These are phyloP conservation scores for Aricia artaxerxes DNA, from an alignment of 2,888 invertebrate species.

Conservation along the genomic window DNA sequence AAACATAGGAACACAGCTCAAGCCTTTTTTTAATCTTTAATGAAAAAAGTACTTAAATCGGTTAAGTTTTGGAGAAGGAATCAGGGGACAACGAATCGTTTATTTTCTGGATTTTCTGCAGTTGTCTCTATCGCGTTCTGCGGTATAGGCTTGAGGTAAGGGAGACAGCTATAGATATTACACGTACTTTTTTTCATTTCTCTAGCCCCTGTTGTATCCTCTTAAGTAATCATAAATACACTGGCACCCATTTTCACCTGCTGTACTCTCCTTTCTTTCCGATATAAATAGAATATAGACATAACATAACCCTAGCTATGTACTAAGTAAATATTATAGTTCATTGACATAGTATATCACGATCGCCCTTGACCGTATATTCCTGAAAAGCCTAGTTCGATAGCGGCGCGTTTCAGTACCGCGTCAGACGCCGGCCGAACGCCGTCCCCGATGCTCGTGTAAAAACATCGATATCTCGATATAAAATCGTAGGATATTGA, in stretches of 20 bases:
- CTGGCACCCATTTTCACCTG: not conserved
- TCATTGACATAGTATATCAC: conserved; percentile 31
- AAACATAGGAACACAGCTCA: no score
- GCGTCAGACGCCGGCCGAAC: conserved; percentile 32
- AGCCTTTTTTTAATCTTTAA: no score
- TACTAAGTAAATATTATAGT: conserved; percentile 25
- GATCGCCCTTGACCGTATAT: conserved; percentile 33
- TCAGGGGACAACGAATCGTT: no score
- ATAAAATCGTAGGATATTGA: not conserved
- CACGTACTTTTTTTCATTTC: no score
- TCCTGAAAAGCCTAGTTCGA: conserved; percentile 34
- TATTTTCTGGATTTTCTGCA: no score
- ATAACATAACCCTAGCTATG: not conserved
- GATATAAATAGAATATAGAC: conserved; percentile 11
- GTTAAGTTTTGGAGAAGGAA: no score
- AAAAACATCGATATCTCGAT: conserved; percentile 18
- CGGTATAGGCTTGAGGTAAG: no score
- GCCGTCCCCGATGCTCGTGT: conserved; percentile 32
- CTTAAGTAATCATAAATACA: no score
- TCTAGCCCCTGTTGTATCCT: no score
- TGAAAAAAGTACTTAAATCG: no score
- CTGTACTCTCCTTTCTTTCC: not conserved
- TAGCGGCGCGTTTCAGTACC: conserved; percentile 30
- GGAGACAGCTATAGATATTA: no score
- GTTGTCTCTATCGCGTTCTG: no score